These are phyloP conservation scores for Acipenser ruthenus DNA, from an alignment of 2,797 vertebrate genomes.

Conservation along the genomic window DNA sequence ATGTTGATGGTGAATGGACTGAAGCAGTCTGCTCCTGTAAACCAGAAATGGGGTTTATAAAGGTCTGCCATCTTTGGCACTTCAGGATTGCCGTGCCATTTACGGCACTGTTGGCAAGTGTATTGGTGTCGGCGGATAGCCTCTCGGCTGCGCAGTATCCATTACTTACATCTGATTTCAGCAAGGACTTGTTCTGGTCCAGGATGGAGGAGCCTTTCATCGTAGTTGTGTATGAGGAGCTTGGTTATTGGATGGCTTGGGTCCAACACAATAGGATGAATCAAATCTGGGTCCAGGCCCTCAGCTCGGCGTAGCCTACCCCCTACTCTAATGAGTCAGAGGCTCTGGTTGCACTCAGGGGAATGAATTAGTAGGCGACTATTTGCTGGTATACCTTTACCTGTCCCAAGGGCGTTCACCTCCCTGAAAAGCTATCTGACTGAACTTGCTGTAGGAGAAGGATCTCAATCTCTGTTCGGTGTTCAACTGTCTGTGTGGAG, in stretches of 20 bases:
- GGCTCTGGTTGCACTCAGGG: conserved; percentile 1
- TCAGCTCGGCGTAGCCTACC: background rate
- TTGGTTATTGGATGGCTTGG: conserved; percentile 16
- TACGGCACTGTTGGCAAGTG: background rate
- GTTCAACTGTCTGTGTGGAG: background rate
- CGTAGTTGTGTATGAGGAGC: conserved; percentile 14
- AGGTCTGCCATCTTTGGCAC: conserved; percentile 13
- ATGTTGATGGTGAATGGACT: background rate
- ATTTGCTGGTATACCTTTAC: background rate
- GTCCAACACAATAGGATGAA: conserved; percentile 18
- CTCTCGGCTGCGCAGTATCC: conserved; percentile 13
- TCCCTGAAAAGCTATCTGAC: conserved; percentile 4
- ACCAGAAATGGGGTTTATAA: background rate
- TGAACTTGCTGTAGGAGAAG: background rate
- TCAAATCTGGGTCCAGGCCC: background rate
- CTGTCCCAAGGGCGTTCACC: background rate
- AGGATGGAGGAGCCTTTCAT: background rate
- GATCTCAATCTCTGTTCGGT: conserved; percentile 3
- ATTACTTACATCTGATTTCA: conserved; percentile 3
- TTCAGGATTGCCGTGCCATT: conserved; percentile 3
- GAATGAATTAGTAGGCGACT: conserved; percentile 13
- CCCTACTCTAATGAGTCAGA: conserved; percentile 17
- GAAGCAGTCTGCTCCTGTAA: conserved; percentile 10
- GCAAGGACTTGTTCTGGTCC: background rate
- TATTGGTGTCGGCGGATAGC: conserved; percentile 9